These are phyloP conservation scores for Lasioglossum leucozonium DNA, from an alignment of 2,888 invertebrate species.

Conservation along the genomic window DNA sequence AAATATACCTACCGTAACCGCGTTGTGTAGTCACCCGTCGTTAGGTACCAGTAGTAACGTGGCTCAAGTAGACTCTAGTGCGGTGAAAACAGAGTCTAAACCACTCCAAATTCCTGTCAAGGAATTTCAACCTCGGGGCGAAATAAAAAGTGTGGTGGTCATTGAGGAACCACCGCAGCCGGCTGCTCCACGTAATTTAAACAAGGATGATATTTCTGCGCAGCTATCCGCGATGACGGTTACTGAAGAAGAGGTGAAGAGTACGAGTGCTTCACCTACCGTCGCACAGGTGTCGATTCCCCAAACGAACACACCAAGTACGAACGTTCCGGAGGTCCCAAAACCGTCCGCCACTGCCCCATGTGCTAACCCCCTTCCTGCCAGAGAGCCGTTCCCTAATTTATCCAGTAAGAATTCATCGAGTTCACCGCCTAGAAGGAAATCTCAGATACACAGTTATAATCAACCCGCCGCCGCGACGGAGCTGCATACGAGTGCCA, in stretches of 20 bases:
- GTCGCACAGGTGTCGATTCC: slow-evolving; percentile 51
- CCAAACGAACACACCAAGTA: slow-evolving; percentile 46
- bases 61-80: slow-evolving; percentile 62
- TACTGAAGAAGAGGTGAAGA: slow-evolving; percentile 58
- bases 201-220: slow-evolving; percentile 77
- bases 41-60: slow-evolving; percentile 62
- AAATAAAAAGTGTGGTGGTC: slow-evolving; percentile 69
- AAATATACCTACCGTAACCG: slow-evolving; percentile 63
- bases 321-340: slow-evolving; percentile 66
- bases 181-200: slow-evolving; percentile 61
- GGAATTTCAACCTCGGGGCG: slow-evolving; percentile 77
- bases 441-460: slow-evolving; percentile 71
- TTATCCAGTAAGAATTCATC: slow-evolving; percentile 69
- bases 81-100: slow-evolving; percentile 73
- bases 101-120: slow-evolving; percentile 74
- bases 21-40: slow-evolving; percentile 73
- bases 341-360: slow-evolving; percentile 68
- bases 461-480: slow-evolving; percentile 53
- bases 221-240: slow-evolving; percentile 76
- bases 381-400: slow-evolving; percentile 72
- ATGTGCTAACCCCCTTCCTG: slow-evolving; percentile 68
- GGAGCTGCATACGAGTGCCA: slow-evolving; percentile 67
- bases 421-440: slow-evolving; percentile 79
- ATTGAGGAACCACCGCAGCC: slow-evolving; percentile 67
- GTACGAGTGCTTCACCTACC: slow-evolving; percentile 35